These are phyloP conservation scores for Gadopsis marmoratus DNA, from an alignment of 2,797 vertebrate species.

Conservation along the genomic window DNA sequence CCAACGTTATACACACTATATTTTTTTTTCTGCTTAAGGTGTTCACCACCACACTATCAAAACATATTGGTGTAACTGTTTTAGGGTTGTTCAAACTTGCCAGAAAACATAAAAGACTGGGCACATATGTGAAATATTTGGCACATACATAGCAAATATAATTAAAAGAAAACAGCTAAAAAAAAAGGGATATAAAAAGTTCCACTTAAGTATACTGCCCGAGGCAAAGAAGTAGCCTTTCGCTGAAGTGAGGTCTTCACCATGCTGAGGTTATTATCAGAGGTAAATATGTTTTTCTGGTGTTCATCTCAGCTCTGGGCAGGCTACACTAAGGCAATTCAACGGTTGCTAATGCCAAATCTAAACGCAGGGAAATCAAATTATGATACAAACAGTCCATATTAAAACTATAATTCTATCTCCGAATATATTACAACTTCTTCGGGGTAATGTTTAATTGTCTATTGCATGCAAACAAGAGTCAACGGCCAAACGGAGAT, in stretches of 20 bases:
- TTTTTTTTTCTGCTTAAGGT: background rate
- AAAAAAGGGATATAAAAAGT: slow-evolving; percentile 55
- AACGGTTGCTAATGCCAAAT: slow-evolving; percentile 55
- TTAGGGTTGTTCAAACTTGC: slow-evolving; percentile 21
- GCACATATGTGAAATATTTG: slow-evolving; percentile 64
- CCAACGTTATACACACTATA: slow-evolving; percentile 3
- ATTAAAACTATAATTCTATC: slow-evolving; percentile 59
- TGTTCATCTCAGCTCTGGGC: slow-evolving; percentile 56
- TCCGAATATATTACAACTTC: slow-evolving; percentile 20
- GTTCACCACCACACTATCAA: background rate
- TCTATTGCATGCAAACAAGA: slow-evolving; percentile 47
- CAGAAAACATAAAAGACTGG: slow-evolving; percentile 46
- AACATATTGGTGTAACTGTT: background rate
- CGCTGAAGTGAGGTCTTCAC: slow-evolving; percentile 42
- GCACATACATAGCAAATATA: slow-evolving; percentile 56
- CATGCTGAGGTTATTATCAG: slow-evolving; percentile 48
- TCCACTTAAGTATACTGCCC: slow-evolving; percentile 31
- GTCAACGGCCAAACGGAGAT: slow-evolving; percentile 21
- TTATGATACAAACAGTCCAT: slow-evolving; percentile 44
- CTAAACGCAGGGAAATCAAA: slow-evolving; percentile 56
- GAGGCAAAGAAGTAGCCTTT: slow-evolving; percentile 47
- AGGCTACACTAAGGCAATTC: slow-evolving; percentile 71
- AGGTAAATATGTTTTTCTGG: slow-evolving; percentile 63
- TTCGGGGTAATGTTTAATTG: slow-evolving; percentile 30
- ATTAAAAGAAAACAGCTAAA: slow-evolving; percentile 45